phyloP scores from a whole-genome alignment of 2,797 vertebrate genomes.

The Stomatorhinus walkeri region DNA sequence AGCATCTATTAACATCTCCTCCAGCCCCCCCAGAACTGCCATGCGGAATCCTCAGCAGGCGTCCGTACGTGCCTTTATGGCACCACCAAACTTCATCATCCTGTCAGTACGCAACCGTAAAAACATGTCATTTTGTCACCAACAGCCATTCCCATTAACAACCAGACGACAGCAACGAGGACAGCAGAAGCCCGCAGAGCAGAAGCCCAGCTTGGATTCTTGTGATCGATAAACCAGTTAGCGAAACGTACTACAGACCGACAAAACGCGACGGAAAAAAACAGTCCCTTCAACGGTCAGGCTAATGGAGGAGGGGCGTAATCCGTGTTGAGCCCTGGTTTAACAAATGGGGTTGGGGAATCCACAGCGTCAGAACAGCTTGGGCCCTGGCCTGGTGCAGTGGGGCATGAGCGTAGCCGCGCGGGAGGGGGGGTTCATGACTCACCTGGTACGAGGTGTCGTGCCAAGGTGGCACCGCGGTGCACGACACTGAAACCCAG shows the following conservation, averaged over 20 bases:
- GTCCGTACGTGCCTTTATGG: constrained; percentile 38
- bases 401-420: background rate
- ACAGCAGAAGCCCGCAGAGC: background rate
- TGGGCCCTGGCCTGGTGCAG: background rate
- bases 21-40: background rate
- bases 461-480: background rate
- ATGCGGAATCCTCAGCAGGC: constrained; percentile 31
- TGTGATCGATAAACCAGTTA: background rate
- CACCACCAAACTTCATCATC: constrained; percentile 48
- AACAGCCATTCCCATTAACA: constrained; percentile 25
- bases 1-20: constrained; percentile 32
- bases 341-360: background rate
- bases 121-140: constrained; percentile 13
- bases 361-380: background rate
- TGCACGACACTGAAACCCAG: background rate
- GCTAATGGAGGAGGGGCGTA: background rate
- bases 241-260: background rate
- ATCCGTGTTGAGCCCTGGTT: background rate
- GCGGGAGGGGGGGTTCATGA: constrained; percentile 16
- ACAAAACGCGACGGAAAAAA: background rate
- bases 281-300: background rate
- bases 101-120: constrained; percentile 40
- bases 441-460: constrained; percentile 22
- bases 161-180: constrained; percentile 28
- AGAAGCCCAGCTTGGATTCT: background rate